These are phyloP conservation scores for Drosophila ficusphila DNA, from an alignment of 1,140 invertebrate species.

Conservation along the genomic window DNA sequence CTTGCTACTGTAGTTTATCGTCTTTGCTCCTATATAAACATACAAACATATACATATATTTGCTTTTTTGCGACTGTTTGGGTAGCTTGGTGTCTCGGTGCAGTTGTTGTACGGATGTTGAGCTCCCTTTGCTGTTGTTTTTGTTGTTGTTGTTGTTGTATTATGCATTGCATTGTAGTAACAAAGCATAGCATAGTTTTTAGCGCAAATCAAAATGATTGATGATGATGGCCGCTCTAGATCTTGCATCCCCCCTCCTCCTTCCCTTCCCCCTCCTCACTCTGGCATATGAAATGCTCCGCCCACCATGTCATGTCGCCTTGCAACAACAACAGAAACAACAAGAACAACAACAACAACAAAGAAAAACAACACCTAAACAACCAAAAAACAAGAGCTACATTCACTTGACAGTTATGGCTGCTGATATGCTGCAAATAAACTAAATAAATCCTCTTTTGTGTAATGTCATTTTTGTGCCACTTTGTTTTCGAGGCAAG, in stretches of 20 bases:
- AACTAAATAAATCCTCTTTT: conserved; percentile 78
- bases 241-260: conserved; percentile 29
- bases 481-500: conserved; percentile 40
- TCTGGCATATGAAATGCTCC: not conserved
- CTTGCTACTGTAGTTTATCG: conserved; percentile 58
- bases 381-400: conserved; percentile 31
- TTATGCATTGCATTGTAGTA: conserved; percentile 41
- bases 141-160: conserved; percentile 8
- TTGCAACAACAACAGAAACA: not conserved
- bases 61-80: not conserved
- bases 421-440: conserved; percentile 81
- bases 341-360: not conserved
- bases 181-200: conserved; percentile 71
- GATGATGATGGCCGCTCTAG: conserved; percentile 74
- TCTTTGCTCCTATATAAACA: conserved; percentile 6
- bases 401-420: conserved; percentile 76
- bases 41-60: not conserved
- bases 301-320: conserved; percentile 30
- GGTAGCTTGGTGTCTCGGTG: not conserved
- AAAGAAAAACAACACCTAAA: not conserved
- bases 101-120: too few species aligned
- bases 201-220: conserved; percentile 82
- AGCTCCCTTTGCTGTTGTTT: too few species aligned
- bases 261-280: not conserved
- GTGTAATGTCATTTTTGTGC: conserved; percentile 72